These are phyloP conservation scores for Megaceryle alcyon DNA, from an alignment of 2,797 vertebrate genomes.

Conservation along the genomic window DNA sequence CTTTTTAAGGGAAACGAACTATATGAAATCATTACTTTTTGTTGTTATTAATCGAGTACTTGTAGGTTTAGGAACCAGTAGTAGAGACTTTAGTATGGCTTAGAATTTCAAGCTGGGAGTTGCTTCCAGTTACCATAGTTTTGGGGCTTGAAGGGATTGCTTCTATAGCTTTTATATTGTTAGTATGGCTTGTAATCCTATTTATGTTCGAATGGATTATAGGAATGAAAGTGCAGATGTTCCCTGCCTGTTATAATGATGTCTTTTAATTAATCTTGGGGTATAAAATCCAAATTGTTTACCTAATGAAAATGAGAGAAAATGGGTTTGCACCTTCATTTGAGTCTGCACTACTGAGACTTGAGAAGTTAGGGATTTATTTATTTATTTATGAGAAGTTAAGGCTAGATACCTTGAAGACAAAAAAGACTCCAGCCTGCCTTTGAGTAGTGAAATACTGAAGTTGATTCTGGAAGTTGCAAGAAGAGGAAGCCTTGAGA, in stretches of 20 bases:
- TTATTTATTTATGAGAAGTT: neutral
- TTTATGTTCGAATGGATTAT: conserved; percentile 59
- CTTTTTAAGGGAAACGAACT: neutral
- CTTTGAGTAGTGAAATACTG: neutral
- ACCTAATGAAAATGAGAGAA: neutral
- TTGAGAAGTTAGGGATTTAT: neutral
- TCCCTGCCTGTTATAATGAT: neutral
- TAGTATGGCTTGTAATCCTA: conserved; percentile 60
- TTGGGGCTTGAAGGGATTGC: neutral
- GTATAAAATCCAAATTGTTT: conserved; percentile 1
- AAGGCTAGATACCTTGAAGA: neutral
- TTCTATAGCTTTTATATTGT: conserved; percentile 39
- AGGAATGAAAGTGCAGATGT: conserved; percentile 62
- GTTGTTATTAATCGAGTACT: neutral
- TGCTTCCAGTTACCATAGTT: neutral
- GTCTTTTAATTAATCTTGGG: neutral
- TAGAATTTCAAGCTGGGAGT: neutral
- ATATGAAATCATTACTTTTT: neutral
- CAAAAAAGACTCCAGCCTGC: neutral
- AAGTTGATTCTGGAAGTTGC: conserved; percentile 33
- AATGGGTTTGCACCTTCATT: neutral
- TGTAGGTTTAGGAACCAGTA: neutral
- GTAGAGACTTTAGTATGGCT: neutral
- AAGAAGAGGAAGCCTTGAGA: conserved; percentile 19
- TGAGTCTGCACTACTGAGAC: neutral